phyloP scores from a whole-genome alignment of 1,140 invertebrate species.

The Drosophila nigromelanica region DNA sequence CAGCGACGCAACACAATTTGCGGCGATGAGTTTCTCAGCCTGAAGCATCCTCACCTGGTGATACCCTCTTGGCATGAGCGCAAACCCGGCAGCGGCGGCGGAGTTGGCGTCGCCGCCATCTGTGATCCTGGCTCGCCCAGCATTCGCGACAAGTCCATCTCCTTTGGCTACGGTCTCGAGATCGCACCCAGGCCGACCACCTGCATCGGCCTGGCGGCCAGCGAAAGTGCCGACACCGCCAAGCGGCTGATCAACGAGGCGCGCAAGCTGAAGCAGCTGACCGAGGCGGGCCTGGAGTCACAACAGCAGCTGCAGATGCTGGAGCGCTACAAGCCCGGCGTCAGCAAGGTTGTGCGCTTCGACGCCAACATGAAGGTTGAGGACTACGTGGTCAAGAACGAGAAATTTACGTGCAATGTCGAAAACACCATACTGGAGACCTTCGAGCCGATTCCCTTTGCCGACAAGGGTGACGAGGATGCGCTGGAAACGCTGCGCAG shows the following conservation, averaged over 20 bases:
- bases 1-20: slow-evolving; percentile 94
- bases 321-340: slow-evolving; percentile 74
- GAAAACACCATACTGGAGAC: slow-evolving; percentile 83
- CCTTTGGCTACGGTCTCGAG: slow-evolving; percentile 89
- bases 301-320: slow-evolving; percentile 54
- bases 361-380: slow-evolving; percentile 79
- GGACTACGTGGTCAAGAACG: slow-evolving; percentile 75
- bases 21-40: slow-evolving; percentile 85
- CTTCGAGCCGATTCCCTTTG: slow-evolving; percentile 82
- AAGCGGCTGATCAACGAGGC: slow-evolving; percentile 58
- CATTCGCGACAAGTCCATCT: slow-evolving; percentile 88
- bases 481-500: slow-evolving; percentile 64
- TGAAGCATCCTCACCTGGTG: slow-evolving; percentile 64
- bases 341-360: slow-evolving; percentile 82
- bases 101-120: slow-evolving; percentile 38
- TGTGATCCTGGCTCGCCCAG: slow-evolving; percentile 83
- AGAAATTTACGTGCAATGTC: slow-evolving; percentile 83
- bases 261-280: slow-evolving; percentile 66
- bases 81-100: slow-evolving; percentile 46
- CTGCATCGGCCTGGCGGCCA: slow-evolving; percentile 85
- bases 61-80: slow-evolving; percentile 70
- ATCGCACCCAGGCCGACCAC: slow-evolving; percentile 88
- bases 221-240: slow-evolving; percentile 37
- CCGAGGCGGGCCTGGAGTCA: slow-evolving; percentile 51
- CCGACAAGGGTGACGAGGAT: slow-evolving; percentile 79